A percentile compares a stretch with the other conserved stretches of the same genome.
Conservation (phyloP, 2,888 invertebrate genomes). For the Drosophila gaucha region DNA sequence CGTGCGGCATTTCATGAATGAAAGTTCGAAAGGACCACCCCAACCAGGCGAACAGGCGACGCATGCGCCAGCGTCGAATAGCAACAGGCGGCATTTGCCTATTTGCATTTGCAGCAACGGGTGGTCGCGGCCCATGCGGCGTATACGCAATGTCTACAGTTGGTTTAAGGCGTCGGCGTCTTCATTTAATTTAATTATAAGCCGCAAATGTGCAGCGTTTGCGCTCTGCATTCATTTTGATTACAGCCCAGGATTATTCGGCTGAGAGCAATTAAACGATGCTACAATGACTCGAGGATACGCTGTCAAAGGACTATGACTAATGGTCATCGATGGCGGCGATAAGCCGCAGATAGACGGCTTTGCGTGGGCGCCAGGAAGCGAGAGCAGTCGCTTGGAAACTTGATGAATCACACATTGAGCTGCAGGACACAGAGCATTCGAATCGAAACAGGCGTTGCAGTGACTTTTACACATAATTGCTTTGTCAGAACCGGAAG, state of each 20-base stretch:
- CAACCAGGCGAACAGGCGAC: background rate
- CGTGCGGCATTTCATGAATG: slow-evolving; percentile 61
- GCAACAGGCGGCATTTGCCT: slow-evolving; percentile 49
- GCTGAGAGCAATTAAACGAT: slow-evolving; percentile 17
- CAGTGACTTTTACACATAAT: background rate
- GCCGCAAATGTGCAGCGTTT: slow-evolving; percentile 14
- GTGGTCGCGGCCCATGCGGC: slow-evolving; percentile 17
- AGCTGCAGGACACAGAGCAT: no score
- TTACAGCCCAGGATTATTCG: slow-evolving; percentile 1
- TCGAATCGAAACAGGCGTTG: slow-evolving; percentile 35
- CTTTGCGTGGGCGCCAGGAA: slow-evolving; percentile 16
- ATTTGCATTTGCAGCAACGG: slow-evolving; percentile 39
- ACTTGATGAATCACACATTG: slow-evolving; percentile 48
- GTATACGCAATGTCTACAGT: slow-evolving; percentile 40
- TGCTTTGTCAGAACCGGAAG: background rate
- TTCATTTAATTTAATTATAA: slow-evolving; percentile 31
- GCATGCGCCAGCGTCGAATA: slow-evolving; percentile 40
- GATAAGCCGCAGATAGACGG: slow-evolving; percentile 19
- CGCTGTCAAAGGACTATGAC: slow-evolving; percentile 1
- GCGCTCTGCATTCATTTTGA: background rate
- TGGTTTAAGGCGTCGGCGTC: slow-evolving; percentile 9
- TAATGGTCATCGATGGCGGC: slow-evolving; percentile 37
- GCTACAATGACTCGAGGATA: slow-evolving; percentile 21
- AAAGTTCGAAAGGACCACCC: slow-evolving; percentile 41
- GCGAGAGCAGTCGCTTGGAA: slow-evolving; percentile 23